Evolutionary conservation across 2,113 vertebrate genomes (phyloP), one percentile per base, ranked within the genome.

Genomic region (Hippoglossus stenolepis): DNA sequence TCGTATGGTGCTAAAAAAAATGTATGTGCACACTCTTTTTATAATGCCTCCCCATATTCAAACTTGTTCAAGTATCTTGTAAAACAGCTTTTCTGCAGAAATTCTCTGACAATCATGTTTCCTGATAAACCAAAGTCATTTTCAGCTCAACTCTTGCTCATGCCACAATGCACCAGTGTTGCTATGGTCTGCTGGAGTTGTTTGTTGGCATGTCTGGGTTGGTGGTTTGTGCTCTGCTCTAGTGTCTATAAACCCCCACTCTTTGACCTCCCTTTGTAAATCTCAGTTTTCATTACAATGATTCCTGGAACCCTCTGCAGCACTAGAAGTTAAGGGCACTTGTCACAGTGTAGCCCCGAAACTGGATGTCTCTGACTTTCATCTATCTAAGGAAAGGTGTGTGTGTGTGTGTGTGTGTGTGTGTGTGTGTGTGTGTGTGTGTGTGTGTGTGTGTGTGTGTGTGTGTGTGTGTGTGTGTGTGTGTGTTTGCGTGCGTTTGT

Each of bases 1-100:
- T 90, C 72, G 58, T 21, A 83, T 85, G 94, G 93, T 95, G 87
- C 87, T 77, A 26, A 13, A 11, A 35, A 18, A 51, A 51, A 6
- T 20, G 23, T 15, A 35, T 49, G 5, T 75, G 54, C 64, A 60
- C 20, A 75, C 43, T 66, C 51, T 75, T 40, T 73, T 31, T 38
- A 24, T 38, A 31, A 53, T 6, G 59, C n/a, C 56, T 60, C 18
- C 28, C 7, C 7, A 59, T 26, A 31, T 62, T 70, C n/a, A 53
- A 54, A 43, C 31, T 31, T 58, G 53, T 58, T 56, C 45, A 60
- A n/a, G 28, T 47, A 59, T 68, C 64, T 45, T 61, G 14, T 70
- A 18, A 35, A 73, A 31, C 6, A 7, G 31, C 31, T 31, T 31
- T 31, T 31, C 31, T 31, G 31, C 31, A 31, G 31, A 31, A 18